Percentiles rank a stretch among this genome's conserved stretches.
Evolutionary conservation across 2,113 vertebrate species (phyloP).

Genomic region (Mobula hypostoma): DNA sequence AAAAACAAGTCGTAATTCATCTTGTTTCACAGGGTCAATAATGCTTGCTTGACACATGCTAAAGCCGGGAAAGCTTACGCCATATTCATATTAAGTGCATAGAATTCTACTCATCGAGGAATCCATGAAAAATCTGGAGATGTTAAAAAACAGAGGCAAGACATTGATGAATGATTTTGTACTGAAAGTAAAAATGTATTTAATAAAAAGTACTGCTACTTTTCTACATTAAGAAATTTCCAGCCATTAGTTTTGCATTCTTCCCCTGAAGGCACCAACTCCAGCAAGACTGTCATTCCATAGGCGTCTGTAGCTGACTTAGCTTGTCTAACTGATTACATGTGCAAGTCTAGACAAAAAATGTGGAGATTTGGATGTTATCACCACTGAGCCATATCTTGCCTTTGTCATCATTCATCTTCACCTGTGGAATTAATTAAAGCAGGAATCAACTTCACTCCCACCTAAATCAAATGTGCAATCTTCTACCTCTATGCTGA

Average conservation of each 20-base stretch:
- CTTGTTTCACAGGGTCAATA: conserved; percentile 50
- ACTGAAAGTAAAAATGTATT: background rate
- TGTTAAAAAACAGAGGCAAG: background rate
- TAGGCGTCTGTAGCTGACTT: background rate
- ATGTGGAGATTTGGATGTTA: background rate
- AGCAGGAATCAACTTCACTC: background rate
- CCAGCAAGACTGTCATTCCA: background rate
- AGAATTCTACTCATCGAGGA: background rate
- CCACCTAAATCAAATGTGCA: background rate
- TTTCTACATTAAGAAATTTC: background rate
- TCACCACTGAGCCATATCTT: background rate
- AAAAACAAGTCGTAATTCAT: conserved; percentile 59
- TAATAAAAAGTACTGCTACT: background rate
- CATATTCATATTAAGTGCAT: background rate
- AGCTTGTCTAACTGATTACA: background rate
- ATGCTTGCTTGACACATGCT: conserved; percentile 45
- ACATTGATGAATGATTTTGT: background rate
- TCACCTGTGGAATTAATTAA: background rate
- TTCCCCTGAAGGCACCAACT: background rate
- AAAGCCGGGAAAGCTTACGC: background rate
- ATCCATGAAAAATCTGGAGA: background rate
- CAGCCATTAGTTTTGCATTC: background rate
- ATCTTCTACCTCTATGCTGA: background rate
- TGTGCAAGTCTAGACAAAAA: background rate
- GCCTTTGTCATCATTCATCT: background rate